Evolutionary conservation across 2,113 vertebrate species (phyloP), one percentile per base, ranked within the genome.

Genomic region (Thalassoma bifasciatum): DNA sequence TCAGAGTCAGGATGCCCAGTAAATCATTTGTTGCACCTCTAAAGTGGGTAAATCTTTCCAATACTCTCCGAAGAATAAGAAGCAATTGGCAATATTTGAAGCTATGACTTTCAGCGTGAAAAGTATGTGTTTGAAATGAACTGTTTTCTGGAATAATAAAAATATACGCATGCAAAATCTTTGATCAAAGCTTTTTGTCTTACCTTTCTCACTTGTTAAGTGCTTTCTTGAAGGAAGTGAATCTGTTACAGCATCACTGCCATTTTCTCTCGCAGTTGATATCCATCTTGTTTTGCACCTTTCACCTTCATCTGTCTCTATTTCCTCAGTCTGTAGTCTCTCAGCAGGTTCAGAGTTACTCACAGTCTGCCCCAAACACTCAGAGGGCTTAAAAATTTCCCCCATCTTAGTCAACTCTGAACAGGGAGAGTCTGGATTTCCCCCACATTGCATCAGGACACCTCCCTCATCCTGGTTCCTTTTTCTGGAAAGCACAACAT

Each of bases 361-460:
- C 70, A 90, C 93, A 75, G 90, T 93, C 6, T 84, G 74, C 59
- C 92, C 93, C 24, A 90, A 34, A 63, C 82, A 84, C 22, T 94
- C 93, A 4, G 82, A 77, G 21, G 77, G 80, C 64, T 82, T 38
- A 17, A 86, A 88, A 44, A 76, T 91, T 84, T 88, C 93, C 92
- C 92, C 94, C 66, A 77, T 93, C 34, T 95, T 95, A 1, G 90
- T 93, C 50, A 88, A 86, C 21, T 94, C 95, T 49, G 81, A 84
- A 6, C 92, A 92, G 47, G 71, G 0, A 3, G 92, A 90, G 23
- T 82, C 92, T 0, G 94, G 82, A 61, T 88, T 89, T 65, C 91
- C 90, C 72, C 90, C 92, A n/a, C 93, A 88, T 86, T 94, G 93
- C 10, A 88, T n/a, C 1, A 91, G 92, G 75, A 91, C 68, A 57